Evolutionary conservation across 2,113 vertebrate genomes (phyloP).

Genomic region (Xenus cinereus): DNA sequence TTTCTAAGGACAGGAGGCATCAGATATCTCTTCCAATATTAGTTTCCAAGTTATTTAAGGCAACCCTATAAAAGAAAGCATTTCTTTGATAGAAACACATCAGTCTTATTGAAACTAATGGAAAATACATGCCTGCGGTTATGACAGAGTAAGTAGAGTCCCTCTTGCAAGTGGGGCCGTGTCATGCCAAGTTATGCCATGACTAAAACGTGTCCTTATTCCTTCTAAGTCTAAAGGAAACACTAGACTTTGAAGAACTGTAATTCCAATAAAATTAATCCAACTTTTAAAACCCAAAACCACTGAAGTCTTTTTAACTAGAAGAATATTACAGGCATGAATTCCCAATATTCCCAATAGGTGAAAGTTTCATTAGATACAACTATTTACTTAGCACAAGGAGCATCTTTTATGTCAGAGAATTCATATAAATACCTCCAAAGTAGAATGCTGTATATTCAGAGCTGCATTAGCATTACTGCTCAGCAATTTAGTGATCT

Average conservation of each 20-base stretch:
- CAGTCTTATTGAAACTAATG: neutral
- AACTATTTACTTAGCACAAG: neutral
- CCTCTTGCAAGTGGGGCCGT: neutral
- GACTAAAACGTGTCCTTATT: neutral
- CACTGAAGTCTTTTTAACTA: neutral
- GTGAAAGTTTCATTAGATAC: neutral
- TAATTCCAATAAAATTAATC: neutral
- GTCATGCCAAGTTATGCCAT: neutral
- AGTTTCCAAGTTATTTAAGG: neutral
- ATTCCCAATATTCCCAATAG: neutral
- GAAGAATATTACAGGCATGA: neutral
- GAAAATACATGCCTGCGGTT: neutral
- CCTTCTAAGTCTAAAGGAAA: neutral
- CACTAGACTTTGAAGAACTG: neutral
- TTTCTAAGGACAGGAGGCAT: neutral
- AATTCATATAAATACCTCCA: neutral
- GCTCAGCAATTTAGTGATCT: neutral
- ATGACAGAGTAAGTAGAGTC: neutral
- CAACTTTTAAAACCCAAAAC: neutral
- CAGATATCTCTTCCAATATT: neutral
- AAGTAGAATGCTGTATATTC: neutral
- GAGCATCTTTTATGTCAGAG: neutral
- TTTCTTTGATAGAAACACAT: neutral
- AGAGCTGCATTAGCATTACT: neutral
- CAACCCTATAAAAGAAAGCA: neutral